Evolutionary conservation across 2,888 invertebrate genomes (phyloP), one percentile per base, ranked within the genome.

Genomic region (Orthosia incerta): DNA sequence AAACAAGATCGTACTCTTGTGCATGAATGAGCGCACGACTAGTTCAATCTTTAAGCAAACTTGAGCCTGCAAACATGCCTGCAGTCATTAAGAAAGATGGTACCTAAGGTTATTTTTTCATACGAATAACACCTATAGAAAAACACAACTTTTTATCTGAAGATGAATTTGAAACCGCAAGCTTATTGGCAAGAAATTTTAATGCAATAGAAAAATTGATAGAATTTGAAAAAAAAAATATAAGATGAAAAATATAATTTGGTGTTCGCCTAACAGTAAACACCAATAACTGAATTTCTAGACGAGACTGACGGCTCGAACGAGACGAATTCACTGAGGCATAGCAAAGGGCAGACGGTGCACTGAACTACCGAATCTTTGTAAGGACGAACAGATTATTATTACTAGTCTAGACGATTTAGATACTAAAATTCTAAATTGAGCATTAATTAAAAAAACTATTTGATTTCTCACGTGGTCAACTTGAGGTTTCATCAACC

Each of bases 321-420:
- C 81, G 84, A 84, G 86, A 83, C 83, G 84, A 78, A 83, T 60
- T 76, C 80, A 64, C 74, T 74, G 87, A 89, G 71, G 82, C 81
- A 79, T 81, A 89, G 90, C 80, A 79, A 84, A 89, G 90, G 91
- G 89, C 92, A 90, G 89, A 91, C 91, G 78, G 93, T 86, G 86
- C 92, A 89, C 81, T 91, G 92, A 93, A 91, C 93, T 87, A 86
- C 74, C 68, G 79, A 88, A 91, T 88, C 86, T 88, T 86, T 64
- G 84, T 87, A 89, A 90, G 89, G 90, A 76, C 91, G 79, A 87
- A 85, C 84, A 80, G 79, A 84, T 84, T 85, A 86, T 84, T 76
- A 86, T 85, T 84, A 86, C 85, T 86, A 84, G 91, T 90, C 90
- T 91, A 90, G 91, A 90, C 89, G 75, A 88, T 84, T 88, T 81